Evolutionary conservation across 2,888 invertebrate species (phyloP).

Genomic region (Sympetrum striolatum): DNA sequence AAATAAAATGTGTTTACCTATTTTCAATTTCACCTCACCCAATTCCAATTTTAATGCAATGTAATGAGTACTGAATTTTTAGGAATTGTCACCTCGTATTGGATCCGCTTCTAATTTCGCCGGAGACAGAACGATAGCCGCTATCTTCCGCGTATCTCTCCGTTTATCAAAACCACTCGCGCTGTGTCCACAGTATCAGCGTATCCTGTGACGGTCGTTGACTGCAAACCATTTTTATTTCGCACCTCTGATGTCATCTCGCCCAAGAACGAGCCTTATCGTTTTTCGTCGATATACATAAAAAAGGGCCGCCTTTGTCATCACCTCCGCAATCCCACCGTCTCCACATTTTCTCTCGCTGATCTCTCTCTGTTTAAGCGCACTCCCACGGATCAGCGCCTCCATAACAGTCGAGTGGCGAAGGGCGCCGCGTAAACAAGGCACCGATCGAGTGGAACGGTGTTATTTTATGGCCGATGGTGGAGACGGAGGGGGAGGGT

Average conservation of each 20-base stretch:
- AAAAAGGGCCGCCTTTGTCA: background rate
- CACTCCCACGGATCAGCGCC: background rate
- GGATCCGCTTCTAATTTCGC: too few species aligned
- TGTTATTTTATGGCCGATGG: background rate
- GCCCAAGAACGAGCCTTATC: background rate
- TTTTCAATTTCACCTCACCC: too few species aligned
- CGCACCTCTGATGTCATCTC: background rate
- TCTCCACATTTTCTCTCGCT: background rate
- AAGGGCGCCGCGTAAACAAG: background rate
- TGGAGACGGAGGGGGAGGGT: background rate
- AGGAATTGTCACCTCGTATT: too few species aligned
- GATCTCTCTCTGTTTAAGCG: background rate
- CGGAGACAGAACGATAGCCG: too few species aligned
- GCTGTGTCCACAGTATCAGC: too few species aligned
- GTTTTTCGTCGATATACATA: background rate
- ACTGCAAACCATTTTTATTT: background rate
- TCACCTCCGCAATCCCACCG: background rate
- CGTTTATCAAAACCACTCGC: too few species aligned
- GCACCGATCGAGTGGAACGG: background rate
- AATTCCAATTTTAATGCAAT: too few species aligned
- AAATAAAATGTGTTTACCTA: too few species aligned
- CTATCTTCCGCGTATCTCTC: too few species aligned
- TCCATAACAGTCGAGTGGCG: background rate
- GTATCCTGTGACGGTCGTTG: background rate
- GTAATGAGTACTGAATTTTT: too few species aligned